Evolutionary conservation across 1,140 invertebrate genomes (phyloP).

Genomic region (Ceratosolen solmsi): DNA sequence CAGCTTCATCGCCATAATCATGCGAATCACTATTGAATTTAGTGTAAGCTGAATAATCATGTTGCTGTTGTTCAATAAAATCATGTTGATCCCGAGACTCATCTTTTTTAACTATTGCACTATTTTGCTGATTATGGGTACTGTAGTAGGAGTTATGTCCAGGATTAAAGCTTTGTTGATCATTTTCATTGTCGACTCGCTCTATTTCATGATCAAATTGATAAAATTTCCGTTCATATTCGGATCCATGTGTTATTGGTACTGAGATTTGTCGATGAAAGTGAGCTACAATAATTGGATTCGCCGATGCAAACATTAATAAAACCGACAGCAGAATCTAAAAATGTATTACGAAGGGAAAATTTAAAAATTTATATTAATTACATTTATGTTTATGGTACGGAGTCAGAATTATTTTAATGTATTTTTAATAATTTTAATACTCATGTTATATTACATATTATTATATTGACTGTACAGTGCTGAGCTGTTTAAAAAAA

Average conservation of each 20-base stretch:
- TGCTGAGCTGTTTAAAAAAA: too few relatives aligned
- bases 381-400: background rate
- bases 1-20: constrained; percentile 49
- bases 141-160: constrained; percentile 45
- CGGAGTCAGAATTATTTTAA: background rate
- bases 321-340: constrained; percentile 62
- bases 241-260: constrained; percentile 47
- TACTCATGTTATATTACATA: too few relatives aligned
- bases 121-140: constrained; percentile 48
- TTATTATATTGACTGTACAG: too few relatives aligned
- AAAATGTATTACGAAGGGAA: background rate
- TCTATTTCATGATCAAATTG: constrained; percentile 52
- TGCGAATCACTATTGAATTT: constrained; percentile 56
- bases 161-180: constrained; percentile 51
- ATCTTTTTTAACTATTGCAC: constrained; percentile 47
- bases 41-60: constrained; percentile 54
- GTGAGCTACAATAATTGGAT: constrained; percentile 62
- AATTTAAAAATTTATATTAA: background rate
- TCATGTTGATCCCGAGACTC: constrained; percentile 45
- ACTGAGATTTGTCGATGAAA: constrained; percentile 55
- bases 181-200: constrained; percentile 63
- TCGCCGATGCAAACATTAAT: constrained; percentile 59
- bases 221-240: background rate
- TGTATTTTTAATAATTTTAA: background rate
- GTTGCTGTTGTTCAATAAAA: constrained; percentile 53